phyloP scores from a whole-genome alignment of 2,797 vertebrate genomes.

The Manis pentadactyla region DNA sequence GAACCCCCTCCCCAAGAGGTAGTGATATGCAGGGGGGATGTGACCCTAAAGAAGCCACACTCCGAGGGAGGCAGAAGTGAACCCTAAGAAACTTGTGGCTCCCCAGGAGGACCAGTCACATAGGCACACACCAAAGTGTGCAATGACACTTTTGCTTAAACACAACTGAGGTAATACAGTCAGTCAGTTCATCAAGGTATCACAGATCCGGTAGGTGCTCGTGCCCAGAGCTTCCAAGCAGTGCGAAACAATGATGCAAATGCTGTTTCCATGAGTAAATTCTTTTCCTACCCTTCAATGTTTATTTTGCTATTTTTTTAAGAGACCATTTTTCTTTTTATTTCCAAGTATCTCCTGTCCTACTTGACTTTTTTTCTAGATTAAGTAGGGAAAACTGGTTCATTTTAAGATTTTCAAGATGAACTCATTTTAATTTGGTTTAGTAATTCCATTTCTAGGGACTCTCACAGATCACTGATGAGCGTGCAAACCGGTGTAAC shows the following conservation, averaged over 20 bases:
- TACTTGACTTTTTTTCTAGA: not conserved
- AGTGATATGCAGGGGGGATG: fast-evolving
- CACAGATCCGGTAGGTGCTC: not conserved
- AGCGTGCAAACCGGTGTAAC: not conserved
- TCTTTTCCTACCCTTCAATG: not conserved
- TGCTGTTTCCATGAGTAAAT: not conserved
- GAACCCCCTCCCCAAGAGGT: not conserved
- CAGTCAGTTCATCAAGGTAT: not conserved
- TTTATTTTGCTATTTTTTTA: not conserved
- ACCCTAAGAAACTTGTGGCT: fast-evolving
- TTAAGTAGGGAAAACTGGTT: not conserved
- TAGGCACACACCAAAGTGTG: not conserved
- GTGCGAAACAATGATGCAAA: not conserved
- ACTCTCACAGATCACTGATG: not conserved
- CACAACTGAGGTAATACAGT: not conserved
- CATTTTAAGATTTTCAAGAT: not conserved
- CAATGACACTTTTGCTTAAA: not conserved
- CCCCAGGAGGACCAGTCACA: too few relatives aligned
- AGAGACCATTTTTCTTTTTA: too few relatives aligned
- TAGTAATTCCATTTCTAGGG: not conserved
- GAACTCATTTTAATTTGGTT: not conserved
- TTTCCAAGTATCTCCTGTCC: not conserved
- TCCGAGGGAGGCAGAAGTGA: not conserved
- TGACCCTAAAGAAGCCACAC: not conserved
- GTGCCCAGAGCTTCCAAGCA: not conserved